These are phyloP conservation scores for Calephelis virginiensis DNA, from an alignment of 1,140 invertebrate genomes.

Conservation along the genomic window DNA sequence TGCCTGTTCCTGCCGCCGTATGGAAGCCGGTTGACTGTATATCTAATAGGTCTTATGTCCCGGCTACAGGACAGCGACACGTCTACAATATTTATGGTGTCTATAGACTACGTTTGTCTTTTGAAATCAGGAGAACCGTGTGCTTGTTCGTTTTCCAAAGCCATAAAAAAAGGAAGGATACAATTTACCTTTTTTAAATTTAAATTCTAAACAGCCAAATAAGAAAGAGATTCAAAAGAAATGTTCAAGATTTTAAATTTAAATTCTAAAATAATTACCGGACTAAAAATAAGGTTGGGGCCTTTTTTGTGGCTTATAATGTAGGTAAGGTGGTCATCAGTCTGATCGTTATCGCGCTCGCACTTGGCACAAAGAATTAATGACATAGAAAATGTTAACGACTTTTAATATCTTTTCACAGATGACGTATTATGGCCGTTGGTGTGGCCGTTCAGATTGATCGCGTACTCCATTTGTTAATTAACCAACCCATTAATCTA, in stretches of 20 bases:
- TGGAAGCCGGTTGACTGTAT: too few species aligned
- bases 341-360: constrained; percentile 35
- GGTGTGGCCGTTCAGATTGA: not conserved
- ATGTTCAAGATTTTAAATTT: constrained; percentile 7
- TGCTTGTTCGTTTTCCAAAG: too few species aligned
- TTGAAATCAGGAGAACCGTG: too few species aligned
- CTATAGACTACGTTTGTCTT: too few species aligned
- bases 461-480: too few species aligned
- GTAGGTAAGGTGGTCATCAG: constrained; percentile 25
- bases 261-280: not conserved
- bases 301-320: constrained; percentile 23
- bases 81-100: too few species aligned
- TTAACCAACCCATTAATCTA: not conserved
- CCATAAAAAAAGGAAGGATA: not conserved
- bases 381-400: constrained; percentile 46
- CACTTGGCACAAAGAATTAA: constrained; percentile 35
- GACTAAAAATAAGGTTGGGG: constrained; percentile 22
- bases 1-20: too few species aligned
- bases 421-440: constrained; percentile 7
- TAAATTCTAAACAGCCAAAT: too few species aligned
- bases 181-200: not conserved
- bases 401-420: constrained; percentile 22
- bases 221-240: not conserved
- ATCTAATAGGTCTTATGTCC: too few species aligned
- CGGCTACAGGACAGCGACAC: too few species aligned